Percentiles rank a stretch among this genome's conserved stretches.
These are phyloP conservation scores for Punctoribates punctum DNA, from an alignment of 2,888 invertebrate species.

Conservation along the genomic window DNA sequence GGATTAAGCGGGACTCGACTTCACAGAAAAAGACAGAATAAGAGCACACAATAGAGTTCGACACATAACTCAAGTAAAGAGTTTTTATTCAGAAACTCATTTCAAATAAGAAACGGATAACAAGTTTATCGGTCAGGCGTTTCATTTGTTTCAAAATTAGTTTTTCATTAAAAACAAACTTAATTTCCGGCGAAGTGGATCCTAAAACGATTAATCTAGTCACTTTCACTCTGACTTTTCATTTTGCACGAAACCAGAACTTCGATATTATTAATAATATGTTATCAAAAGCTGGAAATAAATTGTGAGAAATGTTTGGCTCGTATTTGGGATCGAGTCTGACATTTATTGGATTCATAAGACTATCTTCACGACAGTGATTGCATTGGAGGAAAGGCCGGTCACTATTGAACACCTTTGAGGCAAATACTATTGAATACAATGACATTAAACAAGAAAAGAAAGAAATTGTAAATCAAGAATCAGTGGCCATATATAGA, in stretches of 20 bases:
- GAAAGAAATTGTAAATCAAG: conserved; percentile 25
- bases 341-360: conserved; percentile 30
- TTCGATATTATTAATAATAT: background rate
- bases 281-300: background rate
- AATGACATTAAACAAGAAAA: background rate
- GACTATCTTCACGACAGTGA: background rate
- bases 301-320: background rate
- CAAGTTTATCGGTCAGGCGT: background rate
- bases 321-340: background rate
- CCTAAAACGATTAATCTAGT: too few relatives aligned
- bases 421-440: background rate
- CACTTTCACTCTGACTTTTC: too few relatives aligned
- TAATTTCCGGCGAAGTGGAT: too few relatives aligned
- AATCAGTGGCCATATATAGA: too few relatives aligned
- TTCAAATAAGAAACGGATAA: background rate
- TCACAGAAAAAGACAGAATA: background rate
- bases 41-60: background rate
- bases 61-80: conserved; percentile 5
- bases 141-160: too few relatives aligned
- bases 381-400: background rate
- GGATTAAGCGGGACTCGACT: conserved; percentile 12
- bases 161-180: too few relatives aligned
- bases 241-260: too few relatives aligned
- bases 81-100: conserved; percentile 16
- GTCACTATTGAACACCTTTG: conserved; percentile 30